Evolutionary conservation across 2,797 vertebrate species (phyloP).

Genomic region (Glyptemys insculpta): DNA sequence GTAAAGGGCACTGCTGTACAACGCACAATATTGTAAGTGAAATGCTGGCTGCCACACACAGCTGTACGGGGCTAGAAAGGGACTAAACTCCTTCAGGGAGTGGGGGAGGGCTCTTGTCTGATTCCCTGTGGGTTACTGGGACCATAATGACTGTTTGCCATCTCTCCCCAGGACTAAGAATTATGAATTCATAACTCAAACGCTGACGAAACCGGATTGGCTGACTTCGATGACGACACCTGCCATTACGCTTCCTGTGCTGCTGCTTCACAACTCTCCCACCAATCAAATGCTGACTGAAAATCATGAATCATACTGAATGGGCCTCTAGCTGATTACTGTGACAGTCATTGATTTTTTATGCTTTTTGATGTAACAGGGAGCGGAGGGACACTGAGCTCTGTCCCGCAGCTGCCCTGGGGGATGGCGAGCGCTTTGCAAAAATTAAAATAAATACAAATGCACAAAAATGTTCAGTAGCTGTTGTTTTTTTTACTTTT

Average conservation of each 20-base stretch:
- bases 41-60: too few relatives aligned
- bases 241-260: too few relatives aligned
- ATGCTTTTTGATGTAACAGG: neutral
- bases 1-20: too few relatives aligned
- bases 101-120: neutral
- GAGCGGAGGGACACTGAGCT: neutral
- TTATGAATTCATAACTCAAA: neutral
- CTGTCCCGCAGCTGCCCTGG: too few relatives aligned
- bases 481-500: neutral
- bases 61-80: neutral
- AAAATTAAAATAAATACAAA: neutral
- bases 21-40: neutral
- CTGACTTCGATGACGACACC: neutral
- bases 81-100: neutral
- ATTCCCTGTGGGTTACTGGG: neutral
- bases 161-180: neutral
- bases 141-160: neutral
- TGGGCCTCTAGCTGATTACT: neutral
- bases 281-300: neutral
- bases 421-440: neutral
- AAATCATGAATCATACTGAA: neutral
- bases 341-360: neutral
- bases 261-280: neutral
- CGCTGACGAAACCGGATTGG: neutral
- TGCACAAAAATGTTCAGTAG: neutral